phyloP scores from a whole-genome alignment of 2,113 vertebrate genomes.

The Aldabrachelys gigantea region DNA sequence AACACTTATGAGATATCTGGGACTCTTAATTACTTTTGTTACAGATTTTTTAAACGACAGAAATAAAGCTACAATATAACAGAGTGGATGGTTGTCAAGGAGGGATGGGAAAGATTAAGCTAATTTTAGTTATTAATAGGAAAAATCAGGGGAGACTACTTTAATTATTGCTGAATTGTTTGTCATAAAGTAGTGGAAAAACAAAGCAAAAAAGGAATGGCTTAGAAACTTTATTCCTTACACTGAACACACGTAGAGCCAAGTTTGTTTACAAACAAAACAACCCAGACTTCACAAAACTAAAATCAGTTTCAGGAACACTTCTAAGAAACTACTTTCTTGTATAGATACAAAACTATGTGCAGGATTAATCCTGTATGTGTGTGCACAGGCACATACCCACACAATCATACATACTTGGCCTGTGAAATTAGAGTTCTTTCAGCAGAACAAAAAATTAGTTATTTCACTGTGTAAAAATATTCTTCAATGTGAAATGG shows the following conservation, averaged over 20 bases:
- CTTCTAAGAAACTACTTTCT: neutral
- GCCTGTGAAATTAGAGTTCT: neutral
- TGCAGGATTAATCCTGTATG: neutral
- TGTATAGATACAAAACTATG: neutral
- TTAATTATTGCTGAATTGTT: neutral
- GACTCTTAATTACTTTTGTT: neutral
- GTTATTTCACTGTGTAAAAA: neutral
- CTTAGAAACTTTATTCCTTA: neutral
- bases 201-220: neutral
- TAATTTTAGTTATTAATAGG: neutral
- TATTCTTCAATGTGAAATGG: neutral
- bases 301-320: neutral
- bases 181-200: neutral
- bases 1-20: neutral
- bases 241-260: neutral
- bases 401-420: neutral
- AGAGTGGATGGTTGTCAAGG: accelerated
- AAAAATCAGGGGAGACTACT: neutral
- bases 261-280: neutral
- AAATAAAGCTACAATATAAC: neutral
- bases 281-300: neutral
- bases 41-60: neutral
- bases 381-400: neutral
- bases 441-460: neutral
- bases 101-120: neutral